Evolutionary conservation across 2,888 invertebrate species (phyloP), one percentile per base, ranked within the genome.

Genomic region (Platycnemis pennipes): DNA sequence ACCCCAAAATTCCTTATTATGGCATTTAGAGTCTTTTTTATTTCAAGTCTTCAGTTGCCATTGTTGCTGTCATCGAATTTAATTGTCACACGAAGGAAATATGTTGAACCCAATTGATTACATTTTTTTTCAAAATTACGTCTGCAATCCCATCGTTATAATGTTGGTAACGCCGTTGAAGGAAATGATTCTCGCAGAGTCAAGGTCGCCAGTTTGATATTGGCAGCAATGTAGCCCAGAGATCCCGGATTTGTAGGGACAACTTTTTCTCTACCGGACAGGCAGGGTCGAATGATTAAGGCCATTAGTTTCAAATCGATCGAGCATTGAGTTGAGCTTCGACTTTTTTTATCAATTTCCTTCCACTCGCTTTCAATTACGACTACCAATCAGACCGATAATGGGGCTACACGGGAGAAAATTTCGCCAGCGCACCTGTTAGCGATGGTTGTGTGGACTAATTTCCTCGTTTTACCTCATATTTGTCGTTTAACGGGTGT

Each of bases 321-420:
- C 77, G 77, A 26, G 37, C 16, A 77, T 77, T 77, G 77, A 77
- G 16, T 77, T 37, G n/a, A 22, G 37, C 37, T 77, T 37, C 13
- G 13, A 31, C 37, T 77, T 77, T 77, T 69, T 77, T 77, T 77
- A 37, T 77, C 37, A 31, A 77, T 77, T 37, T 37, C 37, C 37
- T 37, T 37, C 77, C 77, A 11, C 37, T 77, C 77, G 77, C 77
- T 77, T 77, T 77, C 77, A 77, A 77, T 77, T 77, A 77, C 77
- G 13, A 37, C 77, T 31, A 11, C 37, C 77, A 77, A 77, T 77
- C 37, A 37, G 37, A 77, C 77, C 77, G 77, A 77, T 77, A 77
- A 77, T 77, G 77, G 77, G 19, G 16, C 8, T 63, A 5, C 13
- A 77, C 16, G 63, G 77, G 26, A 63, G n/a, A n/a, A 77, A 77